phyloP scores from a whole-genome alignment of 2,797 vertebrate species.

The Eleutherodactylus coqui region DNA sequence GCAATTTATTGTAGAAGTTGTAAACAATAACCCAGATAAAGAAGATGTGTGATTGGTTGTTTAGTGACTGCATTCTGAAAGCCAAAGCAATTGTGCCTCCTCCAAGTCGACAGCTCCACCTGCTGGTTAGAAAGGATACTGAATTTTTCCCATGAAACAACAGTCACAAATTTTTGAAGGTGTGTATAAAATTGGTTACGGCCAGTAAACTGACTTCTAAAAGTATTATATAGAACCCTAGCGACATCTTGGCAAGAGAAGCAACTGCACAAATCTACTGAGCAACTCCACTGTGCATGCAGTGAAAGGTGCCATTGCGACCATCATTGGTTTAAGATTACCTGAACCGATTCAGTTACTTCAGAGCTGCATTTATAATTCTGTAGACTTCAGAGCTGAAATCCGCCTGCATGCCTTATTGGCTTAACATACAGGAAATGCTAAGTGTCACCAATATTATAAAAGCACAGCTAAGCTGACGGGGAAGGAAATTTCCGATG shows the following conservation, averaged over 20 bases:
- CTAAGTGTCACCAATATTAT: no score
- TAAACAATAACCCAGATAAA: conserved; percentile 4
- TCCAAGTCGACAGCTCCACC: not conserved
- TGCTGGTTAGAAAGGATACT: not conserved
- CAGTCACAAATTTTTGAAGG: not conserved
- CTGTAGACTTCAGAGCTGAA: no score
- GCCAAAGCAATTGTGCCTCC: not conserved
- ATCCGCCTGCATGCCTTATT: not conserved
- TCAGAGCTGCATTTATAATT: no score
- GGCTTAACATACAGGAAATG: not conserved
- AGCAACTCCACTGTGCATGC: not conserved
- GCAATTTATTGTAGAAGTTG: not conserved
- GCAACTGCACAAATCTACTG: not conserved
- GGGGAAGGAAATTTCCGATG: no score
- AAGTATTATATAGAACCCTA: not conserved
- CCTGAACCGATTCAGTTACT: no score
- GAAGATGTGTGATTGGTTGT: not conserved
- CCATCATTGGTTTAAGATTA: not conserved
- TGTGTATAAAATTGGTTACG: not conserved
- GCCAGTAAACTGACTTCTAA: not conserved
- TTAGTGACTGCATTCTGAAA: not conserved
- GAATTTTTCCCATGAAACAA: not conserved
- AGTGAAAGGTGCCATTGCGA: not conserved
- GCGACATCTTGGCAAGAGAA: not conserved
- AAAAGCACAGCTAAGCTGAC: no score